Evolutionary conservation across 1,140 invertebrate species (phyloP).

Genomic region (Leptinotarsa undecemlineata): DNA sequence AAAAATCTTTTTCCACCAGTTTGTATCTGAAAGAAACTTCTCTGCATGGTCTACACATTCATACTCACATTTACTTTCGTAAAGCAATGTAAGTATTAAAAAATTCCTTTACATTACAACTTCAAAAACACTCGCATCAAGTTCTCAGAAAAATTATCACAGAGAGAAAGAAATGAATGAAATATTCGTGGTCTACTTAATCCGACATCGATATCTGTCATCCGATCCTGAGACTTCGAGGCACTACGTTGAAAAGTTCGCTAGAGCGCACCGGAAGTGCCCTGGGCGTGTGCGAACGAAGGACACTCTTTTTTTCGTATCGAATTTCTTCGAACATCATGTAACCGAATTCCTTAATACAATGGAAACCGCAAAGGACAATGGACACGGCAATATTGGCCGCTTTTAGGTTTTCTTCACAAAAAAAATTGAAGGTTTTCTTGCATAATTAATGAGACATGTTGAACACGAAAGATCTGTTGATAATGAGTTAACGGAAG

Average conservation of each 20-base stretch:
- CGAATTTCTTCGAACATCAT: constrained; percentile 16
- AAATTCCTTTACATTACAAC: too few relatives aligned
- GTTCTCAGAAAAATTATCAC: background rate
- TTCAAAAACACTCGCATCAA: too few relatives aligned
- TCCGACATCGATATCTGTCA: constrained; percentile 5
- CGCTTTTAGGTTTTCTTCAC: constrained; percentile 19
- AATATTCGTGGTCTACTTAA: background rate
- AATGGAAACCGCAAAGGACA: constrained; percentile 23
- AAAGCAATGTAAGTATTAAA: too few relatives aligned
- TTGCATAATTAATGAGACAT: constrained; percentile 18
- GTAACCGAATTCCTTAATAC: constrained; percentile 21
- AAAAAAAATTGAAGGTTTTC: background rate
- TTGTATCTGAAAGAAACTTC: too few relatives aligned
- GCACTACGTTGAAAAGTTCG: constrained; percentile 5
- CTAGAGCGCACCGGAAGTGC: constrained; percentile 19
- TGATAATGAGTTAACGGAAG: background rate
- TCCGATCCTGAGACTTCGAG: background rate
- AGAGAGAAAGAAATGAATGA: constrained; percentile 6
- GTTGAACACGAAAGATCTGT: constrained; percentile 5
- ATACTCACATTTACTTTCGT: too few relatives aligned
- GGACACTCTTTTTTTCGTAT: constrained; percentile 1
- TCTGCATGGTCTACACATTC: too few relatives aligned
- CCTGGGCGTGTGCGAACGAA: constrained; percentile 18
- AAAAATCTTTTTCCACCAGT: too few relatives aligned
- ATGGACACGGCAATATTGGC: constrained; percentile 3